These are phyloP conservation scores for Aphaenogaster ashmeadi DNA, from an alignment of 1,140 invertebrate genomes.

Conservation along the genomic window DNA sequence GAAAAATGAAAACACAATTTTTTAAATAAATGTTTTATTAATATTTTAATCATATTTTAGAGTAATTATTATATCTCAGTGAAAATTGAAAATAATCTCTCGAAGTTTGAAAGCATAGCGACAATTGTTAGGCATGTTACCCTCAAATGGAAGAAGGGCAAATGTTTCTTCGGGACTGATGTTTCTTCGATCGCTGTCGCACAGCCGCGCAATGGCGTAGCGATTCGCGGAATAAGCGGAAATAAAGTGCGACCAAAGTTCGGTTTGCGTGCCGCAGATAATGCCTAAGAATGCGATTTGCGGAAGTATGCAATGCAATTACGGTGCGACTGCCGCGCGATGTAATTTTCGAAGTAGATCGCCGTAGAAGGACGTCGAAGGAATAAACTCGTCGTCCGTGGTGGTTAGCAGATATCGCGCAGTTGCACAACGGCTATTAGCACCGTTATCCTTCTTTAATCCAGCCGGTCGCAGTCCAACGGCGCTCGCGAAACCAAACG, in stretches of 20 bases:
- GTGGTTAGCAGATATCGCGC: slow-evolving; percentile 53
- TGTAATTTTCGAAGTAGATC: slow-evolving; percentile 53
- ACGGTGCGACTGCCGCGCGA: slow-evolving; percentile 21
- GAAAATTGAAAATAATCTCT: neutral
- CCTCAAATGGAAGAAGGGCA: neutral
- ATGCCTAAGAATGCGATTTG: slow-evolving; percentile 54
- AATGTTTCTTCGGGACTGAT: neutral
- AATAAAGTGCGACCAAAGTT: slow-evolving; percentile 34
- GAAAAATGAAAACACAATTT: neutral
- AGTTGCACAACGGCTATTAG: slow-evolving; percentile 52
- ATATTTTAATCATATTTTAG: neutral
- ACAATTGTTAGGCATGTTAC: neutral
- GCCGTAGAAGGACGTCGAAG: slow-evolving; percentile 11
- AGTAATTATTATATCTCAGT: neutral
- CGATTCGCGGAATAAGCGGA: slow-evolving; percentile 47
- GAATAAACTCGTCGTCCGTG: slow-evolving; percentile 43
- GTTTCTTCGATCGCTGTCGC: slow-evolving; percentile 9
- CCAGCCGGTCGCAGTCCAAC: slow-evolving; percentile 23
- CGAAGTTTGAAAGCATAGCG: neutral
- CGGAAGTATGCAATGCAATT: slow-evolving; percentile 42
- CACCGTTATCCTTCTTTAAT: slow-evolving; percentile 56
- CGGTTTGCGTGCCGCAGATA: slow-evolving; percentile 47
- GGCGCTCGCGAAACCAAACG: slow-evolving; percentile 35
- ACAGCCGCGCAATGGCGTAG: slow-evolving; percentile 17
- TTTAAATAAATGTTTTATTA: neutral